A percentile compares a stretch with the other conserved stretches of the same genome.
Evolutionary conservation across 2,888 invertebrate species (phyloP).

Genomic region (Slavum lentiscoides): DNA sequence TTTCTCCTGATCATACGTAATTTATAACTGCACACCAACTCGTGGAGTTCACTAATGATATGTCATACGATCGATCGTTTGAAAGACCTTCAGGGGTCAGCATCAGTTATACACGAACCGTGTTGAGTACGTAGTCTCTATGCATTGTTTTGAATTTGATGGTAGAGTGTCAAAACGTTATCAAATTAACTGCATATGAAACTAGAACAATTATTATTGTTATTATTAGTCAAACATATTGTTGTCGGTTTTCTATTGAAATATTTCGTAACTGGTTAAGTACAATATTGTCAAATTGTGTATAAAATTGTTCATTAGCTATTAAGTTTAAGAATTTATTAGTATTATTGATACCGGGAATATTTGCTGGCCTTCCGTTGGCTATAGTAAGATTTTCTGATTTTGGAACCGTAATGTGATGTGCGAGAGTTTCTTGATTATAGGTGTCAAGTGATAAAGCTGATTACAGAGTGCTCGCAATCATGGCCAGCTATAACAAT

Average conservation of each 20-base stretch:
- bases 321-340: slow-evolving; percentile 12
- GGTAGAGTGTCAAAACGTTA: neutral
- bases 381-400: slow-evolving; percentile 37
- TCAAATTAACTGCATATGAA: neutral
- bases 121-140: neutral
- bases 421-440: slow-evolving; percentile 58
- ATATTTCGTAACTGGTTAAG: neutral
- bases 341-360: slow-evolving; percentile 3
- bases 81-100: slow-evolving; percentile 48
- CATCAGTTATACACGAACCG: neutral
- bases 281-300: neutral
- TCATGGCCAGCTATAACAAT: slow-evolving; percentile 41
- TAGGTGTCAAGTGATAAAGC: slow-evolving; percentile 55
- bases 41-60: neutral
- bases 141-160: neutral
- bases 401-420: slow-evolving; percentile 55
- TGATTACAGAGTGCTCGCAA: slow-evolving; percentile 55
- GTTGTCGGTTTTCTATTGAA: neutral
- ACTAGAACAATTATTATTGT: neutral
- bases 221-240: neutral
- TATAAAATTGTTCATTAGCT: slow-evolving; percentile 8
- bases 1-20: neutral
- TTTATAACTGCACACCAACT: neutral
- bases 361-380: slow-evolving; percentile 19
- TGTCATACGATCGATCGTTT: neutral